Percentiles rank a stretch among this genome's conserved stretches.
Evolutionary conservation across 92 coral and sea anemone species (phyloP).

Genomic region (Hydrozoanthus gracilis): DNA sequence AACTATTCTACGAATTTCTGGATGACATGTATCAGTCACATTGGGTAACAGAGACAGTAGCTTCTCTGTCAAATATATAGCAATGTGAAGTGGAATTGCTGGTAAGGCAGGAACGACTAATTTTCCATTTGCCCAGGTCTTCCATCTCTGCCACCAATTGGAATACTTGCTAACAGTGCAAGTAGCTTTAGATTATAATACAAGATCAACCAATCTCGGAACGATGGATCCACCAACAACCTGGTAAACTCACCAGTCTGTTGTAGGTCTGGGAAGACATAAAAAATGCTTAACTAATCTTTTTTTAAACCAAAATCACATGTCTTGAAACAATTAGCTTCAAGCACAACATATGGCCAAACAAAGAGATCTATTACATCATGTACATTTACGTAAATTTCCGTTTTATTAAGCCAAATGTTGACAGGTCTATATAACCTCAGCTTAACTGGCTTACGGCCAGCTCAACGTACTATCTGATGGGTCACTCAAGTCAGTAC

Average conservation of each 20-base stretch:
- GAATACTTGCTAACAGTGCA: slow-evolving; percentile 30
- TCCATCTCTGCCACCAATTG: slow-evolving; percentile 40
- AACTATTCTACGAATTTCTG: slow-evolving; percentile 23
- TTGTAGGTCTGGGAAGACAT: background rate
- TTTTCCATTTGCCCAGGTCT: slow-evolving; percentile 38
- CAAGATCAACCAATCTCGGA: background rate
- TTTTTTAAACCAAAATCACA: too few species aligned
- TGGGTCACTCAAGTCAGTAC: too few species aligned
- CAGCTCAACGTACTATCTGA: too few species aligned
- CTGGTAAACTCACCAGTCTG: slow-evolving; percentile 28
- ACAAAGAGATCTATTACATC: too few species aligned
- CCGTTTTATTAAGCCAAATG: too few species aligned
- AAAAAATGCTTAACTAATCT: too few species aligned
- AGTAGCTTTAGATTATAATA: background rate
- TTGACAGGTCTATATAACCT: too few species aligned
- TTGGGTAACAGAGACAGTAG: background rate
- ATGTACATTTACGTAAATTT: too few species aligned
- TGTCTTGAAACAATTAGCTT: background rate
- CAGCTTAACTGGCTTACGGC: too few species aligned
- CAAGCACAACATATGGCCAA: background rate
- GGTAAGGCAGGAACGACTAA: slow-evolving; percentile 41
- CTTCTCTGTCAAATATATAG: slow-evolving; percentile 27
- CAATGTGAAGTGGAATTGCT: slow-evolving; percentile 43
- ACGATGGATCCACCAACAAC: slow-evolving; percentile 1
- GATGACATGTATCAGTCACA: background rate